A percentile compares a stretch with the other conserved stretches of the same genome.
phyloP scores from a whole-genome alignment of 2,113 vertebrate genomes.

The Budorcas taxicolor region DNA sequence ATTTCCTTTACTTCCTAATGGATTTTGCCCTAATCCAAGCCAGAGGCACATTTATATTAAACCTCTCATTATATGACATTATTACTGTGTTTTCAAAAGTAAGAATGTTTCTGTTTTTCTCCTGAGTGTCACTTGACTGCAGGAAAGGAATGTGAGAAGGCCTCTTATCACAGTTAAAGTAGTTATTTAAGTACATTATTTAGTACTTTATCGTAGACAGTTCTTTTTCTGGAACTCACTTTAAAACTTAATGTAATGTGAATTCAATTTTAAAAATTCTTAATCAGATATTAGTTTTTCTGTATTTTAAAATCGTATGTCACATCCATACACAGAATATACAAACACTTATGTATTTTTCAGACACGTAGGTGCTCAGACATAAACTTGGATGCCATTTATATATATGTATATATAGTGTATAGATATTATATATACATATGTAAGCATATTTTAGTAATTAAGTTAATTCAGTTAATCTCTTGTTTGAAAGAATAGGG shows the following conservation, averaged over 20 bases:
- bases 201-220: background rate
- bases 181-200: background rate
- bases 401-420: background rate
- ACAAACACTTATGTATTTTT: background rate
- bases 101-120: background rate
- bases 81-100: conserved; percentile 18
- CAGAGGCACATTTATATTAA: background rate
- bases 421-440: background rate
- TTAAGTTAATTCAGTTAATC: background rate
- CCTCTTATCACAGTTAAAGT: background rate
- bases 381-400: background rate
- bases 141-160: conserved; percentile 17
- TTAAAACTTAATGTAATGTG: background rate
- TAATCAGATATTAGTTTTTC: background rate
- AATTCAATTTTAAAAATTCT: background rate
- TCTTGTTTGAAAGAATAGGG: background rate
- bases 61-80: background rate
- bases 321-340: background rate
- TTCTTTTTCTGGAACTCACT: background rate
- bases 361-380: background rate
- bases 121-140: background rate
- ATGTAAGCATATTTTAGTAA: background rate
- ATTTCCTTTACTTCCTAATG: conserved; percentile 14
- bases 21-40: background rate
- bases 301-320: conserved; percentile 14